Percentiles rank a stretch among this genome's conserved stretches.
Evolutionary conservation across 2,113 vertebrate genomes (phyloP).

Genomic region (Cryptoleucopteryx plumbea): DNA sequence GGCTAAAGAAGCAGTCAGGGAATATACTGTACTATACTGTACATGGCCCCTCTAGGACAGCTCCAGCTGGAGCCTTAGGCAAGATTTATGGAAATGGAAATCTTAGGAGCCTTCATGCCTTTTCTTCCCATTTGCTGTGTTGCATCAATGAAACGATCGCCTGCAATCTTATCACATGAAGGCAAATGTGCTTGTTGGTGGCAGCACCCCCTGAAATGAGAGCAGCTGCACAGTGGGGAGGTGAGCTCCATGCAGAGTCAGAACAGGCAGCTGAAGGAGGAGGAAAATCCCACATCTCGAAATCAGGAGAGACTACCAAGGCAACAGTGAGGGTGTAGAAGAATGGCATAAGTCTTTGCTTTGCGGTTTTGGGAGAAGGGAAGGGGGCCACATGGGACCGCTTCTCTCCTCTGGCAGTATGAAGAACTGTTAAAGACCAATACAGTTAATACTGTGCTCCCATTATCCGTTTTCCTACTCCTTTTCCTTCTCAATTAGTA

Average conservation of each 20-base stretch:
- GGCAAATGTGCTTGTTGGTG: neutral
- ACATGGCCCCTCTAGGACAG: constrained; percentile 29
- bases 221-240: neutral
- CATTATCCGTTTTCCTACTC: neutral
- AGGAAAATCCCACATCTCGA: neutral
- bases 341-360: neutral
- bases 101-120: neutral
- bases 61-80: constrained; percentile 53
- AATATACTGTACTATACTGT: constrained; percentile 55
- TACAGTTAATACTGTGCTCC: neutral
- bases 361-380: neutral
- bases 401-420: neutral
- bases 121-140: neutral
- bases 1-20: constrained; percentile 34
- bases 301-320: neutral
- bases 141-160: neutral
- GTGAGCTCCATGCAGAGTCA: neutral
- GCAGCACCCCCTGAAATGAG: neutral
- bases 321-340: neutral
- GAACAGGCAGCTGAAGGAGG: neutral
- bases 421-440: neutral
- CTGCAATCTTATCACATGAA: neutral
- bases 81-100: constrained; percentile 60
- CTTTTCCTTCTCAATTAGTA: neutral
- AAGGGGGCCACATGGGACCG: neutral